phyloP scores from a whole-genome alignment of 2,797 vertebrate species.

The Phylloscopus collybita region DNA sequence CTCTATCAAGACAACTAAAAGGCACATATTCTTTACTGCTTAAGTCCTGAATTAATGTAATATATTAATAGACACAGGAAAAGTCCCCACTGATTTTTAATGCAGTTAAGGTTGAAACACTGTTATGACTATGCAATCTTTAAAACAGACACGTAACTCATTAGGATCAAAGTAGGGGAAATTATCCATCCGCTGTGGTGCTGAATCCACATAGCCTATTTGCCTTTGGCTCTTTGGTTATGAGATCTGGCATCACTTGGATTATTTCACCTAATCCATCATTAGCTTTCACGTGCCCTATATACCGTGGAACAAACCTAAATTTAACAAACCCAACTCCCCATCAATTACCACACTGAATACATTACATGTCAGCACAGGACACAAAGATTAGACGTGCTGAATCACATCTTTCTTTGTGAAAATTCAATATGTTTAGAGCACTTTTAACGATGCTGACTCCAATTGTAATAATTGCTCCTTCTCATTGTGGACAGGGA shows the following conservation, averaged over 20 bases:
- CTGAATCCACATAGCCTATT: constrained; percentile 55
- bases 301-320: constrained; percentile 40
- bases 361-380: constrained; percentile 28
- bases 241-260: constrained; percentile 53
- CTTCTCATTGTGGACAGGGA: background rate
- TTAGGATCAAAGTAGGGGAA: constrained; percentile 53
- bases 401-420: constrained; percentile 45
- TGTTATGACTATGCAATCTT: constrained; percentile 42
- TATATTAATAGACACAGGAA: background rate
- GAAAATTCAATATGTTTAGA: constrained; percentile 25
- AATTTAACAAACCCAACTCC: constrained; percentile 55
- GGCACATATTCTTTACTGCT: background rate
- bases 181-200: constrained; percentile 50
- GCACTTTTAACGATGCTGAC: background rate
- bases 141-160: constrained; percentile 66
- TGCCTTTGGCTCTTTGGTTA: constrained; percentile 61
- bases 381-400: constrained; percentile 20
- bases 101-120: background rate
- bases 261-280: constrained; percentile 71
- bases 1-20: background rate
- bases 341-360: constrained; percentile 17
- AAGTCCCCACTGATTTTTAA: constrained; percentile 31
- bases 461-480: background rate
- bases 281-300: constrained; percentile 65
- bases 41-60: constrained; percentile 7